Base-by-base conservation (phyloP, 1,140 invertebrate genomes). In the Macrocentrus cingulum region DNA sequence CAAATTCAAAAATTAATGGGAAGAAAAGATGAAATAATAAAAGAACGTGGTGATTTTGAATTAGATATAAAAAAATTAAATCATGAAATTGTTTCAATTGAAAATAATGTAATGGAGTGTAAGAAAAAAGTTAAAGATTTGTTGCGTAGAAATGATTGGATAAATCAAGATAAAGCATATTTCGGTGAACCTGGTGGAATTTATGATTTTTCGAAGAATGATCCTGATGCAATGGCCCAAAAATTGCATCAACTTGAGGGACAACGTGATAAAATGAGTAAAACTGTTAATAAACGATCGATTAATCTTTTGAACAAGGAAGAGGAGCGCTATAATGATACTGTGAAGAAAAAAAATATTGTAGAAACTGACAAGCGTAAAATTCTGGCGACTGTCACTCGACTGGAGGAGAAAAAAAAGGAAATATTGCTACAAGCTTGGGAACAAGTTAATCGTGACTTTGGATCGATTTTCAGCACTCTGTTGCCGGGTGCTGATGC, bases 381-480 rank as follows among this genome's bases (percentile, higher is more conserved):
- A 69, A 88, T 98, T 53, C 82, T 88, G 32, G 83, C 86, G 49
- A 89, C 94, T 9, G 97, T 98, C 65, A 81, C 84, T 29, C 89
- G 95, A 67, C 81, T 98, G 64, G 95, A 98, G 73, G 85, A 90
- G 64, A 93, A 95, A 79, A 97, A 97, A 73, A 88, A 89, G 62
- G 83, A 86, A 63, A 90, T 90, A 2, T 74, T 98, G 15, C 77
- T 86, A 34, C 82, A 86, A 59, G 95, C 95, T 2, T 95, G 91
- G 83, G 83, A 88, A 7, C 56, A 80, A 74, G 89, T 94, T 0
- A 91, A 91, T 62, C 81, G 88, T 70, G 95, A 99, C 81, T 99
- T 99, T 80, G 94, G 92, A n/a, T 91, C 91, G 1, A 99, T 99
- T 70, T 99, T 99, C 75, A 88, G 87, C 58, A 91, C 90, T 0